These are phyloP conservation scores for Lutraria rhynchaena DNA, from an alignment of 1,140 invertebrate species.

Conservation along the genomic window DNA sequence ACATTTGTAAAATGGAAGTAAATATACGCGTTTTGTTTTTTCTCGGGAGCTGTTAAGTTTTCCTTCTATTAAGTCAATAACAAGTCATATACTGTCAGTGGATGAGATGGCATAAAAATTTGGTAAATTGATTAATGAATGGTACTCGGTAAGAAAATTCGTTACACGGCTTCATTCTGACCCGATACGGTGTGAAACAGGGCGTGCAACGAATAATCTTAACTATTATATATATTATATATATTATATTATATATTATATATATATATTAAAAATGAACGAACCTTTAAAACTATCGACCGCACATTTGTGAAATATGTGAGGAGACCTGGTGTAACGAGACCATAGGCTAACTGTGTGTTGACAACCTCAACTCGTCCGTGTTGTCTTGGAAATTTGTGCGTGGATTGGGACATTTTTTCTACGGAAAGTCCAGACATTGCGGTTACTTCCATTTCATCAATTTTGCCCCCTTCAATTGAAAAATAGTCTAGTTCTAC, in stretches of 20 bases:
- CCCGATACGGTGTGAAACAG: too few relatives aligned
- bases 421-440: constrained; percentile 8
- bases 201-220: too few relatives aligned
- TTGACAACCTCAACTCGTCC: constrained; percentile 27
- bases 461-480: constrained; percentile 19
- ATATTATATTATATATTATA: too few relatives aligned
- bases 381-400: constrained; percentile 33
- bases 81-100: too few relatives aligned
- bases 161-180: too few relatives aligned
- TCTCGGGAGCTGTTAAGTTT: neutral
- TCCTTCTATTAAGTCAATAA: too few relatives aligned
- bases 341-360: constrained; percentile 3
- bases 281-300: constrained; percentile 10
- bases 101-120: too few relatives aligned
- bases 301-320: constrained; percentile 14
- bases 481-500: constrained; percentile 11
- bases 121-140: too few relatives aligned
- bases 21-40: neutral
- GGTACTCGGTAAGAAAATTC: too few relatives aligned
- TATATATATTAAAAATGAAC: too few relatives aligned
- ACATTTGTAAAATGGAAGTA: too few relatives aligned
- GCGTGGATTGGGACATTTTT: neutral
- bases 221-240: too few relatives aligned
- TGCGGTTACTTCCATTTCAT: neutral
- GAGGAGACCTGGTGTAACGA: constrained; percentile 3